phyloP scores from a whole-genome alignment of 1,140 invertebrate genomes.

The Drosophila insularis region DNA sequence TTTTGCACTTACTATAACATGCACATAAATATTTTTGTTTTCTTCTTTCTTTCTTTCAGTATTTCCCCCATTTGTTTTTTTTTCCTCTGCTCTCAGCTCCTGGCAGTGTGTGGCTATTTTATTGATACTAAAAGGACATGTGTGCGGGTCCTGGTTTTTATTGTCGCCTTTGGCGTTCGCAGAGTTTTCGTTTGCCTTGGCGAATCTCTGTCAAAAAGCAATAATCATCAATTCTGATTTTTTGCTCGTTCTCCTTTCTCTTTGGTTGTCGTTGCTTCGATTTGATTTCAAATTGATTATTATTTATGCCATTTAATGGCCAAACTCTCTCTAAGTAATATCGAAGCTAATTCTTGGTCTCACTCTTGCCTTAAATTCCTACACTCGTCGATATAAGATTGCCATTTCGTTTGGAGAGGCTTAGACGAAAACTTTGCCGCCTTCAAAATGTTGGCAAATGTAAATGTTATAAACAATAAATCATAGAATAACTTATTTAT shows the following conservation, averaged over 20 bases:
- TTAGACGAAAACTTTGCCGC: too few relatives aligned
- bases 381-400: too few relatives aligned
- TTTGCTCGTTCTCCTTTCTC: slow-evolving; percentile 10
- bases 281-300: slow-evolving; percentile 82
- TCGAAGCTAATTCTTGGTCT: too few relatives aligned
- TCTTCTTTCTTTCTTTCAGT: slow-evolving; percentile 25
- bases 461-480: too few relatives aligned
- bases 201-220: slow-evolving; percentile 82
- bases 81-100: neutral
- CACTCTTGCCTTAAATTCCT: too few relatives aligned
- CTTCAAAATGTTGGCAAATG: too few relatives aligned
- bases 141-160: slow-evolving; percentile 58
- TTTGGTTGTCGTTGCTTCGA: slow-evolving; percentile 40
- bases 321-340: neutral
- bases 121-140: slow-evolving; percentile 77
- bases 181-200: neutral
- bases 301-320: slow-evolving; percentile 71
- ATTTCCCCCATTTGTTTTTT: slow-evolving; percentile 28
- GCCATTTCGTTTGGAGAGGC: too few relatives aligned
- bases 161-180: slow-evolving; percentile 56
- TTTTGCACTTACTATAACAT: slow-evolving; percentile 82
- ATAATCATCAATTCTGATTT: slow-evolving; percentile 82
- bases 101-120: slow-evolving; percentile 64
- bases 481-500: too few relatives aligned
- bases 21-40: slow-evolving; percentile 81